Base-by-base conservation (phyloP, 2,797 vertebrate species). In the Eremophila alpestris region DNA sequence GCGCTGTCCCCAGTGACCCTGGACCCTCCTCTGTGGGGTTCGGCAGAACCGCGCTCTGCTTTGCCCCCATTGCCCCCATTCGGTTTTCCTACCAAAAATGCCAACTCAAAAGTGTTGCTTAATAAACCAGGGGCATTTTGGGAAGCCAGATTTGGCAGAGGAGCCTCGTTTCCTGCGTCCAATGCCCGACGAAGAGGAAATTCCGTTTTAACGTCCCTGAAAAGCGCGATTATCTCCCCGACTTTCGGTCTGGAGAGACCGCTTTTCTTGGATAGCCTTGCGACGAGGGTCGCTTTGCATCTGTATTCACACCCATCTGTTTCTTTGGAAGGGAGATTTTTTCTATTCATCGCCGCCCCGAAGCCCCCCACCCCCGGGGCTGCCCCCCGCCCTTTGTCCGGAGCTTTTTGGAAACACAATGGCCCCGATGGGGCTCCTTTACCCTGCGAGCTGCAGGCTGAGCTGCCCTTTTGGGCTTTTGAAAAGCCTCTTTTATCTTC, bases 401-500 rank as follows among this genome's bases (percentile, higher is more conserved):
- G 75, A 81, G 2, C n/a, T 56, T 24, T 7, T 0, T 2, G 71
- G 52, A 2, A 51, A 2, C 81, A 94, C 81, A 95, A 93, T 58
- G 78, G 71, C 38, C 62, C 49, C 13, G 80, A 58, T 15, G 70
- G 63, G 85, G 52, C 83, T 80, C 56, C 56, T 58, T 74, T 12
- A 23, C 36, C 68, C 68, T 40, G 29, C 69, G 34, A 63, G 51
- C 74, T 6, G 8, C 70, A 3, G 4, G 41, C 81, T 29, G n/a
- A 70, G 65, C 84, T 64, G 90, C 74, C 63, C 90, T 90, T 90
- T 81, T 46, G 85, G 77, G 87, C 63, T 83, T 86, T 52, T 45
- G 19, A 94, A 94, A 96, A 91, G 69, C 70, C 51, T 65, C 27
- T 91, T 91, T 89, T 88, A 83, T 91, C 85, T 90, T 7, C 43